Evolutionary conservation across 2,888 invertebrate species (phyloP), one percentile per base, ranked within the genome.

Genomic region (Rutpela maculata): DNA sequence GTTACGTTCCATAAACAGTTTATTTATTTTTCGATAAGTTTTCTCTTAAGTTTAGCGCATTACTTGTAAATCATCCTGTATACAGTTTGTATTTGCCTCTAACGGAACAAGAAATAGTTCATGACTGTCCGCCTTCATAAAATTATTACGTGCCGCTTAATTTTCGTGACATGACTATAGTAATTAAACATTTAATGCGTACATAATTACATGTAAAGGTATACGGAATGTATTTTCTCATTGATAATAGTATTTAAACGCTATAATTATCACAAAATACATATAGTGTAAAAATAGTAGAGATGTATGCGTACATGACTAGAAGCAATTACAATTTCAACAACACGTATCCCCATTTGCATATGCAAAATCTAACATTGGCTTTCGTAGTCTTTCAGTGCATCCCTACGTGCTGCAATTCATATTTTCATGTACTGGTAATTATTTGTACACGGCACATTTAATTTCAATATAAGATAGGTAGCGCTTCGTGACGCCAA

Each of bases 271-370:
- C n/a, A 35, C 62, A 35, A 63, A 35, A 63, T 31, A 11, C 62
- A 17, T 35, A 63, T 35, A 35, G 62, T 38, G 0, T 65, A 65
- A 65, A 65, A 65, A 65, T 43, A 43, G 65, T 43, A 65, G 43
- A 65, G 38, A 43, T 43, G 19, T 65, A 43, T 65, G 65, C 43
- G 43, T 65, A 43, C 65, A 38, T 43, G 65, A 65, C 43, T 38
- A 43, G 65, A 22, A 19, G 65, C 65, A 65, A 65, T 65, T 65
- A 65, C 65, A 65, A 43, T 43, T 65, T 65, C 65, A 65, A 65
- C 43, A 65, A 65, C 19, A 65, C 65, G 31, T 65, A 43, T 43
- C 11, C 18, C 11, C 65, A 65, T 65, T 65, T 65, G 43, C 65
- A 65, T 65, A 65, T 65, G 65, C 65, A 65, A 65, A 65, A 65